Evolutionary conservation across 2,113 vertebrate genomes (phyloP).

Genomic region (Ophthalmolycus amberensis): DNA sequence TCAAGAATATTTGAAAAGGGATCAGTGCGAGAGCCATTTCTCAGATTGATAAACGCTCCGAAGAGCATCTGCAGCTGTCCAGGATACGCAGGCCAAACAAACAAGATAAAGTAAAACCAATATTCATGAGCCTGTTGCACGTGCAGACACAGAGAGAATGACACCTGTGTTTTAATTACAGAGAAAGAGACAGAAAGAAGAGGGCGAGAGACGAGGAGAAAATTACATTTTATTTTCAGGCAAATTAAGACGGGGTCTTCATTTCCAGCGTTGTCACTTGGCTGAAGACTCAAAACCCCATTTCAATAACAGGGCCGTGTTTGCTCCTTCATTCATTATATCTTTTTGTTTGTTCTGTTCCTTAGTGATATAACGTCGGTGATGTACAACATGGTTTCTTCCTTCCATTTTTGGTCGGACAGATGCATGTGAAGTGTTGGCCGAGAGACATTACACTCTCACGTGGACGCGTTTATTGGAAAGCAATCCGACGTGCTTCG

Average conservation of each 20-base stretch:
- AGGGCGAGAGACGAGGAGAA: neutral
- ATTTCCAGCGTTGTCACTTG: slow-evolving; percentile 6
- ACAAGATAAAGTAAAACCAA: slow-evolving; percentile 43
- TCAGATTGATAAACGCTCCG: slow-evolving; percentile 62
- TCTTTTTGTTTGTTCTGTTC: slow-evolving; percentile 12
- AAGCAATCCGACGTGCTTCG: slow-evolving; percentile 15
- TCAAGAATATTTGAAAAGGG: slow-evolving; percentile 63
- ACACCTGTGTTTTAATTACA: slow-evolving; percentile 41
- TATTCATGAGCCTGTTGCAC: slow-evolving; percentile 37
- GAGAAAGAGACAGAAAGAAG: neutral
- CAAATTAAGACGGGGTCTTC: slow-evolving; percentile 14
- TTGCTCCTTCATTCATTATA: slow-evolving; percentile 32
- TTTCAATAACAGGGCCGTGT: slow-evolving; percentile 39
- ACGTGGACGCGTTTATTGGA: slow-evolving; percentile 16
- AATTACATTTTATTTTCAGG: slow-evolving; percentile 17
- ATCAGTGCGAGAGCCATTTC: slow-evolving; percentile 52
- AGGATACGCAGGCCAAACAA: slow-evolving; percentile 54
- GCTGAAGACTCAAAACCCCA: slow-evolving; percentile 20
- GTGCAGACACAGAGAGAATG: slow-evolving; percentile 4
- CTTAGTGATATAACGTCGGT: neutral
- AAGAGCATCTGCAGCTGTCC: slow-evolving; percentile 54
- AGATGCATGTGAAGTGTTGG: neutral
- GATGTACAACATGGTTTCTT: slow-evolving; percentile 18
- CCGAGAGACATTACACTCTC: slow-evolving; percentile 19
- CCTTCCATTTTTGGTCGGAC: neutral